These are phyloP conservation scores for Manis crassicaudata DNA, from an alignment of 2,797 vertebrate species.

Conservation along the genomic window DNA sequence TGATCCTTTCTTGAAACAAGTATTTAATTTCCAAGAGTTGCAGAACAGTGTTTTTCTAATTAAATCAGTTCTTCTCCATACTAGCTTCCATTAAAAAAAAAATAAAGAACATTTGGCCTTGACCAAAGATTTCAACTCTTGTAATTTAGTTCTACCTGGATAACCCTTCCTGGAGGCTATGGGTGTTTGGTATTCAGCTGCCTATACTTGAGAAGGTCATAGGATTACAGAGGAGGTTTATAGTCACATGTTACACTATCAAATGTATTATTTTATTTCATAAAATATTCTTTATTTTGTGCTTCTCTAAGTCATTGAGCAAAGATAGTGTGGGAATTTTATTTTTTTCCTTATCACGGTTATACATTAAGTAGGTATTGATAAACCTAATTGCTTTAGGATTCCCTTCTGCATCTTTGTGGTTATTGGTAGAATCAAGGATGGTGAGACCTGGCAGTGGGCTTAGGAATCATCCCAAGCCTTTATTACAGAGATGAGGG, in stretches of 20 bases:
- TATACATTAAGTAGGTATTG: not conserved
- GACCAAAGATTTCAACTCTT: not conserved
- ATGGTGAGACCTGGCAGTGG: not conserved
- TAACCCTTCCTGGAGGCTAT: not conserved
- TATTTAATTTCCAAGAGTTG: conserved; percentile 31
- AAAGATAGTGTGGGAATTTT: not conserved
- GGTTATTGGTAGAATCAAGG: conserved; percentile 4
- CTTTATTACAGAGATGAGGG: not conserved
- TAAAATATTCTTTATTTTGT: not conserved
- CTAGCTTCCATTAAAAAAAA: not conserved
- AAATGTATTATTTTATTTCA: not conserved
- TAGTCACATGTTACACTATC: not conserved
- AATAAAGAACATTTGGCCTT: not conserved
- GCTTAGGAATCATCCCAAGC: not conserved
- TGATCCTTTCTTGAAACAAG: not conserved
- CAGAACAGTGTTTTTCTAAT: not conserved
- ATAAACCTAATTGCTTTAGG: not conserved
- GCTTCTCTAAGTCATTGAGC: not conserved
- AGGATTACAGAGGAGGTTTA: not conserved
- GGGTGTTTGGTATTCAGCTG: not conserved
- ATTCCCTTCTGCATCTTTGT: not conserved
- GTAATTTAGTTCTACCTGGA: not conserved
- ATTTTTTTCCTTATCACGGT: not conserved
- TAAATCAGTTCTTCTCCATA: not conserved
- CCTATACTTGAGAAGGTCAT: not conserved